phyloP scores from a whole-genome alignment of 2,888 invertebrate species.

The Andrena dorsata region DNA sequence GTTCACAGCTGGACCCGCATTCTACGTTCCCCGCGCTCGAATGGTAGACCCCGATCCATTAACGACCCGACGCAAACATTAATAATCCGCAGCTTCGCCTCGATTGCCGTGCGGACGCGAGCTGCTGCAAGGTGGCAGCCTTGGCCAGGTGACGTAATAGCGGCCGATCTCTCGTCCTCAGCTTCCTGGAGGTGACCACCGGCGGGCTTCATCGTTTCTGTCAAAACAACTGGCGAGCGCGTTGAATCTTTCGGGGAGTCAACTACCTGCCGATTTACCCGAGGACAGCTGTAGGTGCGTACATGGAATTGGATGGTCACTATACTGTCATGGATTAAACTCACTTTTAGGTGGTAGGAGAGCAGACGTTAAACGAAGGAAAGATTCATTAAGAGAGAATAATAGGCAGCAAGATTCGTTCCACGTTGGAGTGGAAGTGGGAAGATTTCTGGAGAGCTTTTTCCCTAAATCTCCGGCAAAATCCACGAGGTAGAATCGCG shows the following conservation, averaged over 20 bases:
- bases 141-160: slow-evolving; percentile 72
- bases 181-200: slow-evolving; percentile 64
- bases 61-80: slow-evolving; percentile 76
- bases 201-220: not conserved
- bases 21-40: slow-evolving; percentile 71
- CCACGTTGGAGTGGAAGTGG: not conserved
- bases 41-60: slow-evolving; percentile 76
- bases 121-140: slow-evolving; percentile 72
- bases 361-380: too few species aligned
- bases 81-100: slow-evolving; percentile 74
- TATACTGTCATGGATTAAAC: too few species aligned
- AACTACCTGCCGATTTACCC: too few species aligned
- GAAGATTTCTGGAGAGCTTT: too few species aligned
- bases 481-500: slow-evolving; percentile 8
- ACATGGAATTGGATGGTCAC: too few species aligned
- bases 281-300: too few species aligned
- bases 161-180: slow-evolving; percentile 49
- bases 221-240: not conserved
- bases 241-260: too few species aligned
- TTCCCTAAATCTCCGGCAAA: not conserved
- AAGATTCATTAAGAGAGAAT: not conserved
- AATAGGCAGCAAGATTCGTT: slow-evolving; percentile 1
- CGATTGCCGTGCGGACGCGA: slow-evolving; percentile 66
- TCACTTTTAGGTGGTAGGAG: too few species aligned
- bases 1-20: slow-evolving; percentile 81